Base-by-base conservation (phyloP, 2,888 invertebrate species). In the Sussaba pulchella region DNA sequence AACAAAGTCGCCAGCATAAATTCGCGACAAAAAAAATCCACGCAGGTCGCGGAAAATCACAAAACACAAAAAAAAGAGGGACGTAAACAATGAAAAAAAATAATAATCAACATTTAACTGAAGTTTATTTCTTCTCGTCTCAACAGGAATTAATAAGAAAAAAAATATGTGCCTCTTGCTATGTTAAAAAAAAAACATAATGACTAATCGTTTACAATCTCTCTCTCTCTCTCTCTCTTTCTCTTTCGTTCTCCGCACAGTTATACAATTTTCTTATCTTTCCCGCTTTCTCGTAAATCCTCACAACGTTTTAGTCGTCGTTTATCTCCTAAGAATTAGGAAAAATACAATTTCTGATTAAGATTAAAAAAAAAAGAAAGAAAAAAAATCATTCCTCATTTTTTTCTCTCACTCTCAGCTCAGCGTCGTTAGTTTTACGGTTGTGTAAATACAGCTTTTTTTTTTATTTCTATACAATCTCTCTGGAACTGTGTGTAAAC, bases 341-440 rank as follows among this genome's bases (percentile, higher is more conserved):
- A 78, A 81, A 81, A 75, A 81, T 74, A 81, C 78, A 81, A 81
- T 81, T 78, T 81, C 69, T 77, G 59, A 76, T 77, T 43, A 61
- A 66, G 41, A 10, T 73, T 67, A 66, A 41, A 26, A 43, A n/a
- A n/a, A n/a, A n/a, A n/a, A n/a, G n/a, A n/a, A n/a, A n/a, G n/a
- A n/a, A n/a, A n/a, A n/a, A n/a, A n/a, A n/a, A n/a, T n/a, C 57
- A 14, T 10, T 24, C 43, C 64, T 31, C 39, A 9, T 64, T 45
- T 21, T 21, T 52, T 17, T 45, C 5, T 57, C 47, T 41, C 41
- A 9, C 12, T 45, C 12, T 57, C 6, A 39, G n/a, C 47, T 47
- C 36, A n/a, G 57, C 31, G 50, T 41, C 41, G 63, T 47, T 31
- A 19, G 14, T 52, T 52, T 41, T 24, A 39, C 39, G 26, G 41